phyloP scores from a whole-genome alignment of 1,140 invertebrate species.

The Sycophila sp. region DNA sequence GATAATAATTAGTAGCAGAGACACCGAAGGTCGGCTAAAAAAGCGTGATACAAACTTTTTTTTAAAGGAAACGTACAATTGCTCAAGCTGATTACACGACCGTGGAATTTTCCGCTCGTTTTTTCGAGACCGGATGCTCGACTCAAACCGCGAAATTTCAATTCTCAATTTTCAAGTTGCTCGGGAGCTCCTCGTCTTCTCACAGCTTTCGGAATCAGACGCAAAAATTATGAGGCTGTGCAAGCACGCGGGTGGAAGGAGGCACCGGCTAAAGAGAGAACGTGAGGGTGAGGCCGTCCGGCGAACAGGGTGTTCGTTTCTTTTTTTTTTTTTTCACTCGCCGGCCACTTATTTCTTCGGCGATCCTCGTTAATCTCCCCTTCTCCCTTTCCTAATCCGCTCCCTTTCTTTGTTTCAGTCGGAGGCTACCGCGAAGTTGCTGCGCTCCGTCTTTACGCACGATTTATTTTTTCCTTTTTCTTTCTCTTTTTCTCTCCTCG shows the following conservation, averaged over 20 bases:
- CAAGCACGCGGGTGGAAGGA: not conserved
- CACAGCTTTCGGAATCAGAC: not conserved
- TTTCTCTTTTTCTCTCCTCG: too few species aligned
- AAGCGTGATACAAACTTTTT: too few species aligned
- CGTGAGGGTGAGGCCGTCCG: not conserved
- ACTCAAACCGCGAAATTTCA: not conserved
- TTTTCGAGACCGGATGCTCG: not conserved
- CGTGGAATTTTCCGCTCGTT: not conserved
- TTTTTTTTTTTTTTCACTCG: slow-evolving; percentile 20
- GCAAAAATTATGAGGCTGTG: slow-evolving; percentile 32
- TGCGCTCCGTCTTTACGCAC: slow-evolving; percentile 13
- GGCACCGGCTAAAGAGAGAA: not conserved
- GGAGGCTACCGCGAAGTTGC: slow-evolving; percentile 9
- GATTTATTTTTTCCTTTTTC: not conserved
- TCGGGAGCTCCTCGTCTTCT: slow-evolving; percentile 11
- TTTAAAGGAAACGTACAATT: too few species aligned
- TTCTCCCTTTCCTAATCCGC: not conserved
- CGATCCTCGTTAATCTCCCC: slow-evolving; percentile 30
- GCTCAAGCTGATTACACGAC: too few species aligned
- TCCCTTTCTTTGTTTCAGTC: slow-evolving; percentile 4
- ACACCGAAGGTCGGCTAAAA: too few species aligned
- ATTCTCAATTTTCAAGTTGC: not conserved
- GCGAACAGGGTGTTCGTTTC: too few species aligned
- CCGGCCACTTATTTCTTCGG: slow-evolving; percentile 20
- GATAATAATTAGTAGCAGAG: too few species aligned